phyloP scores from a whole-genome alignment of 1,140 invertebrate species.

The Anastrepha ludens region DNA sequence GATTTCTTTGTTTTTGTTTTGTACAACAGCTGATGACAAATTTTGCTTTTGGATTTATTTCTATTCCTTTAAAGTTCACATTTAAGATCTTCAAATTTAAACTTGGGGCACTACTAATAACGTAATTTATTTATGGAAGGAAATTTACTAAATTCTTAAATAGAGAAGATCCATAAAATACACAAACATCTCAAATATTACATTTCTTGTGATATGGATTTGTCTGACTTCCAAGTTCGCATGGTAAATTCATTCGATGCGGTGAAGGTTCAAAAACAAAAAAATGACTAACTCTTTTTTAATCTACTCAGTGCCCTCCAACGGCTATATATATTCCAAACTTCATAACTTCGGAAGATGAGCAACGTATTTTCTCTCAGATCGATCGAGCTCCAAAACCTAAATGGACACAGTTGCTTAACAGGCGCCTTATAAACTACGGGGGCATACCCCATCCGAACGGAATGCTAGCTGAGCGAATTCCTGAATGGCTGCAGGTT shows the following conservation, averaged over 20 bases:
- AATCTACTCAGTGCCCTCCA: conserved; percentile 78
- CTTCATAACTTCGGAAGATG: conserved; percentile 90
- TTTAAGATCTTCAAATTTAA: too few relatives aligned
- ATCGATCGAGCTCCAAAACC: conserved; percentile 91
- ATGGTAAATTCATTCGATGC: conserved; percentile 59
- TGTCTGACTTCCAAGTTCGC: conserved; percentile 70
- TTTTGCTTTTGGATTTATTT: too few relatives aligned
- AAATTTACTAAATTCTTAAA: too few relatives aligned
- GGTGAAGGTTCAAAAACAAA: background rate
- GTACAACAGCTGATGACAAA: too few relatives aligned
- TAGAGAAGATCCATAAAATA: too few relatives aligned
- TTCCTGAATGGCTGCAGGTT: conserved; percentile 88
- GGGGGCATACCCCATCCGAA: conserved; percentile 94
- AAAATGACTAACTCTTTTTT: background rate
- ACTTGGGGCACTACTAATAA: too few relatives aligned
- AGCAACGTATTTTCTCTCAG: conserved; percentile 81
- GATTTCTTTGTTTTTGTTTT: too few relatives aligned
- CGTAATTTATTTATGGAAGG: too few relatives aligned
- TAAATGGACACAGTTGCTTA: conserved; percentile 95
- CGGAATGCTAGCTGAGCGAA: conserved; percentile 94
- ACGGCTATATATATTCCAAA: conserved; percentile 92
- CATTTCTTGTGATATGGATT: conserved; percentile 64
- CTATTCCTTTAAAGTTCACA: too few relatives aligned
- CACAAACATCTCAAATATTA: too few relatives aligned
- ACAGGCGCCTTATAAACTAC: conserved; percentile 96